Conservation (phyloP, 2,113 vertebrate genomes). For the Ciconia boyciana region DNA sequence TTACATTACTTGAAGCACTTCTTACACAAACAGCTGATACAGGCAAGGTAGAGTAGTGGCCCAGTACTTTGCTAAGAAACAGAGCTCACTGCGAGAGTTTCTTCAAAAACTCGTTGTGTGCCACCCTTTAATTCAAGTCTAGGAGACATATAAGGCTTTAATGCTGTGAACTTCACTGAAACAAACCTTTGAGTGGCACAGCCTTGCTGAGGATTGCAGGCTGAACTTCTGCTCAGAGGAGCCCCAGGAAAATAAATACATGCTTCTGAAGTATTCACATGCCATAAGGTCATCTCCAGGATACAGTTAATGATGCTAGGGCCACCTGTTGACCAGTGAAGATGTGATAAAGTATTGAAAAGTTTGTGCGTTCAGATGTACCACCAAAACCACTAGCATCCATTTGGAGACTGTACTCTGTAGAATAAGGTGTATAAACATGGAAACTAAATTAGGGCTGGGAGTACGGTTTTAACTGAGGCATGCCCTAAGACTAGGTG, state of each 20-base stretch:
- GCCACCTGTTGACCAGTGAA: not conserved
- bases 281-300: not conserved
- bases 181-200: not conserved
- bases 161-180: not conserved
- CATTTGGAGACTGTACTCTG: not conserved
- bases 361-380: not conserved
- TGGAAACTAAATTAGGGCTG: not conserved
- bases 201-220: not conserved
- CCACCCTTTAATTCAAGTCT: not conserved
- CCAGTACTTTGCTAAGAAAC: not conserved
- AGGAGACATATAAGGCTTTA: not conserved
- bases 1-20: not conserved
- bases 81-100: not conserved
- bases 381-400: not conserved
- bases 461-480: too few relatives aligned
- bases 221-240: not conserved
- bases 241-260: not conserved
- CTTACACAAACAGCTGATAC: not conserved
- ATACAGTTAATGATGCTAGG: not conserved
- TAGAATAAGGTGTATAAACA: not conserved
- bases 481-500: too few relatives aligned
- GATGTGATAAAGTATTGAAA: not conserved
- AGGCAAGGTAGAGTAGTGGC: not conserved
- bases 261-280: not conserved
- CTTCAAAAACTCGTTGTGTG: not conserved